Evolutionary conservation across 1,140 invertebrate species (phyloP).

Genomic region (Bacillus rossius): DNA sequence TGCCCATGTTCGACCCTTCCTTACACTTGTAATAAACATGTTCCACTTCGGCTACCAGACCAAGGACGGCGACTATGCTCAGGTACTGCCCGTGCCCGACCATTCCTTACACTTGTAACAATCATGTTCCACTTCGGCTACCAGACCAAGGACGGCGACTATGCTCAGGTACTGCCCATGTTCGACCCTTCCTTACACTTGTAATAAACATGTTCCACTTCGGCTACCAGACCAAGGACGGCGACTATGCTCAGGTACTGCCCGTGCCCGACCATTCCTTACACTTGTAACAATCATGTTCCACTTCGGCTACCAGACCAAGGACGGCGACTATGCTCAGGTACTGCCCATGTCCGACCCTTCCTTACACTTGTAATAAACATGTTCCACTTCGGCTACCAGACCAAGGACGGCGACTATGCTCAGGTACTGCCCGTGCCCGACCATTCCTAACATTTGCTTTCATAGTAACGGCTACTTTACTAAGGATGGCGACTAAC

Average conservation of each 20-base stretch:
- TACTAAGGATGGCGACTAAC: no score
- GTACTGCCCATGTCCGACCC: no score
- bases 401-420: conserved; percentile 68
- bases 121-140: conserved; percentile 74
- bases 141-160: conserved; percentile 68
- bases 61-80: conserved; percentile 66
- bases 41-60: conserved; percentile 79
- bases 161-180: conserved; percentile 62
- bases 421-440: conserved; percentile 61
- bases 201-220: conserved; percentile 77
- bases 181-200: no score
- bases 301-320: conserved; percentile 76
- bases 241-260: conserved; percentile 64
- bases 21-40: conserved; percentile 43
- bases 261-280: no score
- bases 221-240: conserved; percentile 70
- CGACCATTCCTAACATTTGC: no score
- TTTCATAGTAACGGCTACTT: no score
- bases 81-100: conserved; percentile 43
- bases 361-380: no score
- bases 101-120: neutral
- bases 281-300: no score
- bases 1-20: neutral
- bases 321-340: conserved; percentile 66
- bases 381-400: conserved; percentile 77